Evolutionary conservation across 2,888 invertebrate species (phyloP).

Genomic region (Tinea pellionella): DNA sequence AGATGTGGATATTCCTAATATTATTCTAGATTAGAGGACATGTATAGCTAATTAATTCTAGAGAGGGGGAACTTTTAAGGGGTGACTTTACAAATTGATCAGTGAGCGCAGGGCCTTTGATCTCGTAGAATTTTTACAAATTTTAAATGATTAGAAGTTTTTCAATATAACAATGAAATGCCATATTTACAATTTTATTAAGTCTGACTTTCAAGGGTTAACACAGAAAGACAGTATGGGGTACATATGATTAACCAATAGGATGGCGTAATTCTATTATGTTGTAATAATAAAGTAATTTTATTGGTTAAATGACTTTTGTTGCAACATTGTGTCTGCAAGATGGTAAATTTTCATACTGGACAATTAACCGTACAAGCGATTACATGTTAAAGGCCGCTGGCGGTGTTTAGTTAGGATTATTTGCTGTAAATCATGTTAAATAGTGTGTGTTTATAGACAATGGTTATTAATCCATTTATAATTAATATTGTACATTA

Average conservation of each 20-base stretch:
- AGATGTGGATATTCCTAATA: slow-evolving; percentile 64
- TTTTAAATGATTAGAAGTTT: not conserved
- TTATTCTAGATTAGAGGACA: slow-evolving; percentile 29
- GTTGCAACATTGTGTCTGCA: too few relatives aligned
- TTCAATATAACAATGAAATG: not conserved
- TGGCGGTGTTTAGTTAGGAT: slow-evolving; percentile 36
- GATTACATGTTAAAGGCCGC: slow-evolving; percentile 27
- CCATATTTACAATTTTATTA: not conserved
- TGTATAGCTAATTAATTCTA: slow-evolving; percentile 54
- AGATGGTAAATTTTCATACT: too few relatives aligned
- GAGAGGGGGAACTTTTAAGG: slow-evolving; percentile 40
- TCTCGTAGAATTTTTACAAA: slow-evolving; percentile 9
- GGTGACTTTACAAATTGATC: slow-evolving; percentile 33
- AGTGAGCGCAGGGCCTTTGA: slow-evolving; percentile 12
- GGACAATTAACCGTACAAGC: too few relatives aligned
- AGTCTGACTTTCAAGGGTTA: too few relatives aligned
- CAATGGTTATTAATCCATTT: not conserved
- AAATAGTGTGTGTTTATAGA: not conserved
- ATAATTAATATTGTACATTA: not conserved
- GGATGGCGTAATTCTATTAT: too few relatives aligned
- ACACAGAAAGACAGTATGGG: too few relatives aligned
- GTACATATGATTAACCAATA: too few relatives aligned
- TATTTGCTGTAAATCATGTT: not conserved
- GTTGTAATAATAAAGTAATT: too few relatives aligned
- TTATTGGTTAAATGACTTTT: too few relatives aligned